Percentiles rank a stretch among this genome's conserved stretches.
Conservation (phyloP, 2,888 invertebrate species). For the Strigamia transsilvanica region DNA sequence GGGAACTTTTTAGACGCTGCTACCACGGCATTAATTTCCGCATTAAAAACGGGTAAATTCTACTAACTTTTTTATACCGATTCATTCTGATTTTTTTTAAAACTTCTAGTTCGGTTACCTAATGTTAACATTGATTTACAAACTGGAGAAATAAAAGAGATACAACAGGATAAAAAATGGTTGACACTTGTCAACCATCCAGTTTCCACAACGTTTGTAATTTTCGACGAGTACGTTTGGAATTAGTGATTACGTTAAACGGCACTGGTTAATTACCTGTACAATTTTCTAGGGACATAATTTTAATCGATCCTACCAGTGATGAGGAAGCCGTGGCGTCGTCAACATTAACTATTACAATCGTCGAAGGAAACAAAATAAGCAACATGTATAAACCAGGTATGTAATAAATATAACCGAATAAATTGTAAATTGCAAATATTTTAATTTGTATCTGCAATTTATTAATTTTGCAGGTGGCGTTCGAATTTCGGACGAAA, state of each 20-base stretch:
- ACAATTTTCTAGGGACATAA: slow-evolving; percentile 15
- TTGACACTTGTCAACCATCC: not conserved
- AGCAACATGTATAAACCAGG: slow-evolving; percentile 12
- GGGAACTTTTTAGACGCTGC: not conserved
- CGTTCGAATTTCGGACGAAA: slow-evolving; percentile 12
- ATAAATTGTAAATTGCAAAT: not conserved
- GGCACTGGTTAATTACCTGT: too few species aligned
- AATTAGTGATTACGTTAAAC: not conserved
- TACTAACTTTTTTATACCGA: not conserved
- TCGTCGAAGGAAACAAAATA: not conserved
- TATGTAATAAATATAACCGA: not conserved
- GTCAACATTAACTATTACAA: not conserved
- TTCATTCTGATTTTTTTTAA: not conserved
- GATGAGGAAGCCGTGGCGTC: slow-evolving; percentile 16
- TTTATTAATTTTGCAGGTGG: slow-evolving; percentile 31
- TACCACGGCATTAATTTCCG: not conserved
- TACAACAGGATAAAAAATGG: not conserved
- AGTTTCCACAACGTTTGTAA: not conserved
- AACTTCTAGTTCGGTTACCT: not conserved
- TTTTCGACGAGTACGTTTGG: slow-evolving; percentile 13
- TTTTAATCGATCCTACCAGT: slow-evolving; percentile 21
- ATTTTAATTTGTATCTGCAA: slow-evolving; percentile 1
- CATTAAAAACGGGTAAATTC: not conserved
- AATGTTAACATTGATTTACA: not conserved
- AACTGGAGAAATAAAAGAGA: not conserved